Percentiles rank a stretch among this genome's conserved stretches.
phyloP scores from a whole-genome alignment of 2,797 vertebrate genomes.

The Rousettus madagascariensis region DNA sequence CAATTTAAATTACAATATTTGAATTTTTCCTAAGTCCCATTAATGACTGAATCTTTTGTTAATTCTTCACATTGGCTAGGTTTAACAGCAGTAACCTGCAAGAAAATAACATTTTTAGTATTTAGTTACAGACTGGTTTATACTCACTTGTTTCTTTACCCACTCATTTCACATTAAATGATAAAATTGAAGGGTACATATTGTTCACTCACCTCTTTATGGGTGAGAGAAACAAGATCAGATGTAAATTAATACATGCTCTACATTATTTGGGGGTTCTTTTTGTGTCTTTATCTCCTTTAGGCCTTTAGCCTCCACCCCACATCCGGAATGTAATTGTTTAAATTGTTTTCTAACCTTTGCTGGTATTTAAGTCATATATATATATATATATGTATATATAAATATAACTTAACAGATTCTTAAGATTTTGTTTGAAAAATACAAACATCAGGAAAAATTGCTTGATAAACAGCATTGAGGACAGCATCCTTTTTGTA shows the following conservation, averaged over 20 bases:
- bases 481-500: neutral
- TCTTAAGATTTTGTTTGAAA: conserved; percentile 38
- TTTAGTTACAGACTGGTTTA: neutral
- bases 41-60: neutral
- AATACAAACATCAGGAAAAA: neutral
- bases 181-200: neutral
- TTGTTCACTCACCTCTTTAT: neutral
- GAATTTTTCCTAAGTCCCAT: neutral
- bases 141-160: conserved; percentile 16
- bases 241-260: neutral
- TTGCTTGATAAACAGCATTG: neutral
- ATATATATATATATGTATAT: too few relatives aligned
- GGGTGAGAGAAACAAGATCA: neutral
- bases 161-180: neutral
- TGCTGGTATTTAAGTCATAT: neutral
- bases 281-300: neutral
- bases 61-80: neutral
- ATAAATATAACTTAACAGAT: neutral
- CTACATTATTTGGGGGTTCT: neutral
- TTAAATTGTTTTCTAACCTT: conserved; percentile 8
- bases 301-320: neutral
- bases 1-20: neutral
- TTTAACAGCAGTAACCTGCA: neutral
- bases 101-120: neutral
- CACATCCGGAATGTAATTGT: neutral